Evolutionary conservation across 30 jellyfish, hydroid and myxozoan genomes (phyloP).

Genomic region (Mastigias papua): DNA sequence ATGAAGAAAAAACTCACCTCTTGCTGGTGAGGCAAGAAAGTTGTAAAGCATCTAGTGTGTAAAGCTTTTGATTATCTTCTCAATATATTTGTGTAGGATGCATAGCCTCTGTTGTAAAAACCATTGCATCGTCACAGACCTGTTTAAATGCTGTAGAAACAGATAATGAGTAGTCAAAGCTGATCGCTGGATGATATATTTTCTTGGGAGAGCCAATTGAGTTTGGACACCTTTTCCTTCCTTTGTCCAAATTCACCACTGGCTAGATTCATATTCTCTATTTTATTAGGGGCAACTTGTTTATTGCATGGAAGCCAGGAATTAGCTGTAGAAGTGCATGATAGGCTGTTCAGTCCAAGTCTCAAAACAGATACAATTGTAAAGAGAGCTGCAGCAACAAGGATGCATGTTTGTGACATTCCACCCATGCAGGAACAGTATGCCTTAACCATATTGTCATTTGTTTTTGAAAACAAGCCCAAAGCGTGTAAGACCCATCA

Average conservation of each 20-base stretch:
- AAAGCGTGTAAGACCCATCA: constrained; percentile 1
- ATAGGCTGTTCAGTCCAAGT: constrained; percentile 12
- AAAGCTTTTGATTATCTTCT: no score
- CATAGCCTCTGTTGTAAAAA: no score
- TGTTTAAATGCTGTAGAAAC: no score
- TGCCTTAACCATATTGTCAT: constrained; percentile 7
- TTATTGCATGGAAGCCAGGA: constrained; percentile 22
- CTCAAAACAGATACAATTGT: constrained; percentile 11
- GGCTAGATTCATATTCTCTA: constrained; percentile 7
- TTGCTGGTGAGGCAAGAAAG: no score
- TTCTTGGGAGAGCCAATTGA: no score
- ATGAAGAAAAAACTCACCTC: no score
- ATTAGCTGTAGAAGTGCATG: constrained; percentile 3
- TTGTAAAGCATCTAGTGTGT: no score
- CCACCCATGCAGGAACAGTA: not conserved
- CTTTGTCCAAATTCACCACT: constrained; percentile 17
- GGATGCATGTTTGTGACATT: not conserved
- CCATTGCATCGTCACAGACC: no score
- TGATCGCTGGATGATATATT: no score
- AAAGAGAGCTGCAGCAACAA: not conserved
- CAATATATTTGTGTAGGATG: no score
- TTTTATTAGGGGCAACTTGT: not conserved
- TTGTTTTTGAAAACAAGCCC: constrained; percentile 4
- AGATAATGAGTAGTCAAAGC: no score
- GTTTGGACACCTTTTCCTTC: no score